A percentile compares a stretch with the other conserved stretches of the same genome.
Conservation (phyloP, 1,140 invertebrate genomes). For the Calliopsis andreniformis region DNA sequence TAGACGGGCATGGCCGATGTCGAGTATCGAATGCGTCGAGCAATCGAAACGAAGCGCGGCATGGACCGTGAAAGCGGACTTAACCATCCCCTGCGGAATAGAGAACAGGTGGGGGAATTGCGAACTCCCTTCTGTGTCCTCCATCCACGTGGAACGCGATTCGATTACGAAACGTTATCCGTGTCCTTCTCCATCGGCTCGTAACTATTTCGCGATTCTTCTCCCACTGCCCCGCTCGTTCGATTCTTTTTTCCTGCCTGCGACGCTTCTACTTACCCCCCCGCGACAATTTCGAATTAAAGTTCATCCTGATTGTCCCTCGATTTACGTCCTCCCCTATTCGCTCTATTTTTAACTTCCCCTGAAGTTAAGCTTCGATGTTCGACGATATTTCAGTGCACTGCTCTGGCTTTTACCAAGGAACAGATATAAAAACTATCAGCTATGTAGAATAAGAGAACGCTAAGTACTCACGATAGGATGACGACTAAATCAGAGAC, state of each 20-base stretch:
- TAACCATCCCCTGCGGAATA: slow-evolving; percentile 39
- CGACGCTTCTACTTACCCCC: not conserved
- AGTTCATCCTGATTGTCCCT: slow-evolving; percentile 12
- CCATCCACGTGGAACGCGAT: slow-evolving; percentile 66
- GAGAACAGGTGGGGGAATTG: slow-evolving; percentile 68
- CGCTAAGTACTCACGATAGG: slow-evolving; percentile 47
- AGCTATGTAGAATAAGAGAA: too few relatives aligned
- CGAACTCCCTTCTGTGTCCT: slow-evolving; percentile 55
- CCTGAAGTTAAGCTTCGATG: not conserved
- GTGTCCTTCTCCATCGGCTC: slow-evolving; percentile 52
- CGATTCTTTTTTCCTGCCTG: not conserved
- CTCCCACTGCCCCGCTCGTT: not conserved
- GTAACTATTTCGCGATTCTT: slow-evolving; percentile 27
- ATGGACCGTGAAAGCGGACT: slow-evolving; percentile 70
- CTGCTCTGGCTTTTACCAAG: not conserved
- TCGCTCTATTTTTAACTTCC: not conserved
- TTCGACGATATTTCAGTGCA: not conserved
- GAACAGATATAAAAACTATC: too few relatives aligned
- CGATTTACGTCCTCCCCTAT: slow-evolving; percentile 9
- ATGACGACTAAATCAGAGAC: not conserved
- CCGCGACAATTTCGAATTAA: slow-evolving; percentile 31
- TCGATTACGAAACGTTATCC: slow-evolving; percentile 76
- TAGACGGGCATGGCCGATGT: slow-evolving; percentile 74
- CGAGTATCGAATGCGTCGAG: slow-evolving; percentile 73
- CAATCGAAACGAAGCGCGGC: slow-evolving; percentile 75